phyloP scores from a whole-genome alignment of 2,888 invertebrate genomes.

The Sphaeridia pumilis region DNA sequence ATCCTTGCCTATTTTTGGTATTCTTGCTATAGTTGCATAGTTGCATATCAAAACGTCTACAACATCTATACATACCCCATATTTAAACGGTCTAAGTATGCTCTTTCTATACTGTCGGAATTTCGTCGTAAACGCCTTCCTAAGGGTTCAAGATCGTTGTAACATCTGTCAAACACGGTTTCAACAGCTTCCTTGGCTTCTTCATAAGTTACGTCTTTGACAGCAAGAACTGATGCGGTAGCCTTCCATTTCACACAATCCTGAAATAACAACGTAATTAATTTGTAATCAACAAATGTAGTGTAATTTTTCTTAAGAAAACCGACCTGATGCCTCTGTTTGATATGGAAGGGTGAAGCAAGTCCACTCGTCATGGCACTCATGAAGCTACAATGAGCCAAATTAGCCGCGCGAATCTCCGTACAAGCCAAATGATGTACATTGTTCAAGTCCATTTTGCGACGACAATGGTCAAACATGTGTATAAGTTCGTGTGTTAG shows the following conservation, averaged over 20 bases:
- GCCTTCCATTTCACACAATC: conserved; percentile 86
- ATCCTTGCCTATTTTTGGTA: too few relatives aligned
- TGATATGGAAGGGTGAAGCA: conserved; percentile 58
- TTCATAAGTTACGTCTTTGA: conserved; percentile 56
- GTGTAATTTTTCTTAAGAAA: too few relatives aligned
- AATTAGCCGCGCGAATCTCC: conserved; percentile 86
- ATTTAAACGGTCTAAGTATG: conserved; percentile 61
- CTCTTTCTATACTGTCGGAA: conserved; percentile 61
- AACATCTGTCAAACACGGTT: conserved; percentile 79
- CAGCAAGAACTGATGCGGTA: conserved; percentile 65
- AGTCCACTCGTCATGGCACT: conserved; percentile 68
- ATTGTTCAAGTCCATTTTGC: conserved; percentile 76
- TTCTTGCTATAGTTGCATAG: too few relatives aligned
- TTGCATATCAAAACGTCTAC: too few relatives aligned
- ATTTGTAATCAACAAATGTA: background rate
- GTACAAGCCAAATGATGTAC: conserved; percentile 88
- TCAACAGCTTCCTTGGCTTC: conserved; percentile 69
- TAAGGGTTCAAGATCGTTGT: conserved; percentile 76
- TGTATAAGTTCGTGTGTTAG: conserved; percentile 88
- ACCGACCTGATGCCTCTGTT: conserved; percentile 69
- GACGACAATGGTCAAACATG: conserved; percentile 88
- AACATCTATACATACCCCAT: conserved; percentile 81
- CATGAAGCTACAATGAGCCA: conserved; percentile 80
- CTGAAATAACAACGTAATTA: conserved; percentile 41
- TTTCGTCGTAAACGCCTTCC: conserved; percentile 43